Evolutionary conservation across 1,140 invertebrate species (phyloP).

Genomic region (Drosophila grimshawi): DNA sequence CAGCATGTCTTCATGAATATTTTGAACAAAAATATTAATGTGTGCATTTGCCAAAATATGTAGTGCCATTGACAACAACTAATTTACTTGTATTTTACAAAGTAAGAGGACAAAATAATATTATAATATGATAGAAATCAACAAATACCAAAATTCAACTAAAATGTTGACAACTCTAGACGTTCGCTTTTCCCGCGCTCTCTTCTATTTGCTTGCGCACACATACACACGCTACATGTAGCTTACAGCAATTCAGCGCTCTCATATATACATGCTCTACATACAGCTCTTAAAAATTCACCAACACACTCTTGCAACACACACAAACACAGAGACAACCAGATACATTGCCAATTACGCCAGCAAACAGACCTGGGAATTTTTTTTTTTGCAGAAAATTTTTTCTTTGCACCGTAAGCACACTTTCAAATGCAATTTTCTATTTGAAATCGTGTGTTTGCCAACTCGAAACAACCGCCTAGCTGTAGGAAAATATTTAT

Average conservation of each 20-base stretch:
- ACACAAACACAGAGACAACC: conserved; percentile 41
- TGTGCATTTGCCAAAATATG: neutral
- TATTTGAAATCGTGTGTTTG: conserved; percentile 48
- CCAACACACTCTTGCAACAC: conserved; percentile 15
- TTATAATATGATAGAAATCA: neutral
- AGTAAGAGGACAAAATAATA: neutral
- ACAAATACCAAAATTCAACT: conserved; percentile 9
- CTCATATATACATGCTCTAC: conserved; percentile 32
- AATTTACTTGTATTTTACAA: neutral
- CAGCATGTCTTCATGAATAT: conserved; percentile 7
- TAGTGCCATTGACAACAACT: neutral
- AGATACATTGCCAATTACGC: conserved; percentile 56
- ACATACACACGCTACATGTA: conserved; percentile 26
- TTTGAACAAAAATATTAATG: neutral
- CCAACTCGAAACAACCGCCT: conserved; percentile 49
- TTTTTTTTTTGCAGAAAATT: conserved; percentile 65
- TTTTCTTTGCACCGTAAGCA: conserved; percentile 69
- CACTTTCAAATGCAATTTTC: conserved; percentile 75
- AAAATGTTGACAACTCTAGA: conserved; percentile 54
- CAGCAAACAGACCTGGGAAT: conserved; percentile 77
- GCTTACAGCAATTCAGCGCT: conserved; percentile 39
- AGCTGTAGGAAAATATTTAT: conserved; percentile 54
- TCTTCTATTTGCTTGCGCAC: conserved; percentile 46
- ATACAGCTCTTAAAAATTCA: conserved; percentile 7
- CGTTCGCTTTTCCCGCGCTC: conserved; percentile 47